These are phyloP conservation scores for Poecile atricapillus DNA, from an alignment of 2,113 vertebrate species.

Conservation along the genomic window DNA sequence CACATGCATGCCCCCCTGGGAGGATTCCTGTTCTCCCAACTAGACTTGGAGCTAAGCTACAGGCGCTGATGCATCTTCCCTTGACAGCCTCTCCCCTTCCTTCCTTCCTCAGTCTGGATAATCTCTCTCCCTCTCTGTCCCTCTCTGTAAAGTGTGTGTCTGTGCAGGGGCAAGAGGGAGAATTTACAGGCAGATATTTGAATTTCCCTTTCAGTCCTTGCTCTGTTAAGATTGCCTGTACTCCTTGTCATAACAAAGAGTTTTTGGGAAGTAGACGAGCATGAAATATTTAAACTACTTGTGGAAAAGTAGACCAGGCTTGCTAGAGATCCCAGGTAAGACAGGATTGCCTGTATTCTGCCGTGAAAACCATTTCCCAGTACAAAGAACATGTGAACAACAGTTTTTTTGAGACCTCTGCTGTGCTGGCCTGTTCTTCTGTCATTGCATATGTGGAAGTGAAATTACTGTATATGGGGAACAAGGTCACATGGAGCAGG, in stretches of 20 bases:
- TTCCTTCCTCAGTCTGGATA: background rate
- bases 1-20: fast-evolving
- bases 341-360: background rate
- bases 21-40: background rate
- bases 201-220: background rate
- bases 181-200: background rate
- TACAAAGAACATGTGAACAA: fast-evolving
- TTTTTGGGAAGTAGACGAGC: background rate
- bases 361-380: background rate
- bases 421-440: background rate
- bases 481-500: background rate
- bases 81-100: background rate
- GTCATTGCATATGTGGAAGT: background rate
- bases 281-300: background rate
- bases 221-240: fast-evolving
- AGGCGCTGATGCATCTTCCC: background rate
- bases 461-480: background rate
- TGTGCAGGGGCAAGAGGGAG: background rate
- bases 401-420: background rate
- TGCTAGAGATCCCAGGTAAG: background rate
- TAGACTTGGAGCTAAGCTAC: background rate
- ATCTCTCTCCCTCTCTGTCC: background rate
- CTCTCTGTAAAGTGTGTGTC: background rate
- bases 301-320: background rate
- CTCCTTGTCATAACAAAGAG: background rate